Evolutionary conservation across 2,113 vertebrate species (phyloP), one percentile per base, ranked within the genome.

Genomic region (Hemichromis elongatus): DNA sequence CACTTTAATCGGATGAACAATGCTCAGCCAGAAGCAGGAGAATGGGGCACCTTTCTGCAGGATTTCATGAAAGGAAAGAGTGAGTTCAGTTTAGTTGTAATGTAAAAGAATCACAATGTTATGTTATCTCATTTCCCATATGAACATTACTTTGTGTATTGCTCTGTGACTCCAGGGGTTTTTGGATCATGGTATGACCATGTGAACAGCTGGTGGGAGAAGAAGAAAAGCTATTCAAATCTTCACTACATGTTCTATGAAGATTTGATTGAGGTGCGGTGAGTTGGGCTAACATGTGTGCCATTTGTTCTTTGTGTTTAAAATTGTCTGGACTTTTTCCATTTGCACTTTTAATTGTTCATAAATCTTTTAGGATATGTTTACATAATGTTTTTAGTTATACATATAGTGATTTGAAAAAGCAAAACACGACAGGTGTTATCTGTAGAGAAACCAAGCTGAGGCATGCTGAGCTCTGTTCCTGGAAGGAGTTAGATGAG

Each of bases 1-100:
- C 96, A 98, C 85, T 97, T 97, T 92, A 95, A 97, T 56, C 96
- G 94, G 79, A 98, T 98, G 97, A 96, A 93, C 84, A 86, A 40
- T 80, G 59, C 3, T 6, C 1, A 97, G 8, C 97, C 97, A 30
- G 95, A 97, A 0, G 94, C 97, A 77, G 96, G 95, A 80, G 96
- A 96, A 19, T 97, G 96, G 96, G 96, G 91, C 21, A 95, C 91
- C 30, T 98, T 89, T 54, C 7, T 97, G 4, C 92, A 96, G 37
- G 93, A 81, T 56, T 98, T 97, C 88, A 92, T 96, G 93, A 33
- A 90, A 1, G 97, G 97, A 91, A 96, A 97, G 90, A 89, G 85
- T 86, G 28, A 24, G 70, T 75, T 50, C 6, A 50, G 6, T 75
- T 18, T 30, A 53, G 12, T 33, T 56, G 18, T 7, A 78, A 30